Base-by-base conservation (phyloP, 2,113 vertebrate genomes). In the Osmerus mordax region DNA sequence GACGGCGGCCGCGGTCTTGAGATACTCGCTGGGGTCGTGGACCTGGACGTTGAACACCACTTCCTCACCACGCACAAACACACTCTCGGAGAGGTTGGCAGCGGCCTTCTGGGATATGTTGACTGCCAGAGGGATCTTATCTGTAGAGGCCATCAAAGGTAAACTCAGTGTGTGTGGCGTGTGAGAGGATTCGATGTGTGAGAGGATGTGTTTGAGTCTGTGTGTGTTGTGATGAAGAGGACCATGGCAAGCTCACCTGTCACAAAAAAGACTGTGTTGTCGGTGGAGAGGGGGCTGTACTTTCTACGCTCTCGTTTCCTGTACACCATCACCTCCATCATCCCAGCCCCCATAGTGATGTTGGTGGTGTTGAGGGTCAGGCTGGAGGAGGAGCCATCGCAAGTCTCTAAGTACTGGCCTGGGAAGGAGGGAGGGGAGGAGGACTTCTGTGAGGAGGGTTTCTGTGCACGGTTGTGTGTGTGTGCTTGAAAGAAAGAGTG, bases 11-110 rank as follows among this genome's bases (percentile, higher is more conserved):
- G 96, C 94, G 2, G 89, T 86, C 47, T 94, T 95, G 56, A 99
- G 92, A 70, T 96, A 99, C 66, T 91, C 66, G 58, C 95, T 96
- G 74, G 97, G 97, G 75, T 99, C 97, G 0, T 99, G 95, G 55
- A 98, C 75, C 65, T 88, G 86, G 67, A 94, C 94, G 2, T 87
- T 83, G 75, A 98, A 98, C 1, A 83, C 79, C 16, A 98, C 90
- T 18, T 96, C 94, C 2, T 93, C 89, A 28, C 92, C 92, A 69
- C 92, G 90, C 75, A 96, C 90, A 83, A 96, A 99, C 70, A 94
- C 90, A 3, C 91, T 91, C n/a, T 94, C 91, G 0, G 94, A 93
- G 55, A 90, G 73, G 84, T 96, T 95, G 70, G 90, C 86, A 25
- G 94, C 91, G 3, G 93, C 91, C 78, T 94, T 97, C 89, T 99